A percentile compares a stretch with the other conserved stretches of the same genome.
These are phyloP conservation scores for Xiphias gladius DNA, from an alignment of 2,113 vertebrate species.

Conservation along the genomic window DNA sequence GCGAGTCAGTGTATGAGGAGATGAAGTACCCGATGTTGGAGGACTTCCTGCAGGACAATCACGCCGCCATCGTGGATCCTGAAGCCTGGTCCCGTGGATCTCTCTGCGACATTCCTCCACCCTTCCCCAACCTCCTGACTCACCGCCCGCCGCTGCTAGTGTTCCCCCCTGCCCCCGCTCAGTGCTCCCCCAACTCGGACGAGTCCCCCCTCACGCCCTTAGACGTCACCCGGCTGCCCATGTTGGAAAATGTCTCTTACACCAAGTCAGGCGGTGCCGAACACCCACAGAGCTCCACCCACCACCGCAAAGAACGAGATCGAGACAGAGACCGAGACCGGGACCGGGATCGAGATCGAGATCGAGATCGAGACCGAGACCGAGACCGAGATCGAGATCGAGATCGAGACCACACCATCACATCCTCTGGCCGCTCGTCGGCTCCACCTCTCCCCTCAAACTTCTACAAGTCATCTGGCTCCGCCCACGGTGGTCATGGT, in stretches of 20 bases:
- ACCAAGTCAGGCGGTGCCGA: conserved; percentile 86
- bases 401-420: conserved; percentile 85
- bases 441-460: conserved; percentile 93
- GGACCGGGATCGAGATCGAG: conserved; percentile 61
- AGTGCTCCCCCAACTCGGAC: conserved; percentile 96
- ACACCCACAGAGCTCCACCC: conserved; percentile 69
- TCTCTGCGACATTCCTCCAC: conserved; percentile 93
- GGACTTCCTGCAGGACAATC: conserved; percentile 89
- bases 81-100: conserved; percentile 88
- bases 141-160: conserved; percentile 93
- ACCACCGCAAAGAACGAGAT: conserved; percentile 78
- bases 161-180: conserved; percentile 93
- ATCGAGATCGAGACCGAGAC: conserved; percentile 76
- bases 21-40: conserved; percentile 96
- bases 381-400: conserved; percentile 11
- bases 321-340: conserved; percentile 33
- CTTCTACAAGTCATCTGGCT: conserved; percentile 89
- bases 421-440: conserved; percentile 88
- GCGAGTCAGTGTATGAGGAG: conserved; percentile 96
- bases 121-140: conserved; percentile 95
- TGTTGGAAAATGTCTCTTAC: conserved; percentile 90
- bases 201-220: conserved; percentile 96
- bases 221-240: conserved; percentile 92
- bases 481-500: conserved; percentile 90
- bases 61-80: conserved; percentile 86